Evolutionary conservation across 2,888 invertebrate species (phyloP).

Genomic region (Cinara cedri): DNA sequence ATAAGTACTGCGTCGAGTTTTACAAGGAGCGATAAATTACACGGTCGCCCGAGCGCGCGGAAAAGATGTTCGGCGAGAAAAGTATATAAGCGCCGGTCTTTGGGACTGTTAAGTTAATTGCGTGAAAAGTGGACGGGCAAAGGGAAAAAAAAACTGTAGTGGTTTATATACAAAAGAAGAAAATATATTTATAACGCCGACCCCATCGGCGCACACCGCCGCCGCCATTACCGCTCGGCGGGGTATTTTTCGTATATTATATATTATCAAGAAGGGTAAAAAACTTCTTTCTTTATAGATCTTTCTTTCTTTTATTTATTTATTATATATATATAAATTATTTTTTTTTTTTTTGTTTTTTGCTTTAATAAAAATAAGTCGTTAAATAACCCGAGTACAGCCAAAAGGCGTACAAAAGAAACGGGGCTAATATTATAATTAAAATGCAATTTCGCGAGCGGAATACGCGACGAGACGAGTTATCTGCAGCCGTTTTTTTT

Average conservation of each 20-base stretch:
- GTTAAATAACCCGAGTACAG: conserved; percentile 45
- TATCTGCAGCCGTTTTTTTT: conserved; percentile 16
- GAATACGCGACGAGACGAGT: conserved; percentile 16
- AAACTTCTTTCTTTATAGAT: conserved; percentile 42
- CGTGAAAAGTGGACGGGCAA: conserved; percentile 53
- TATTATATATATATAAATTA: too few relatives aligned
- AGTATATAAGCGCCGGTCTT: conserved; percentile 42
- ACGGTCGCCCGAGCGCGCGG: background rate
- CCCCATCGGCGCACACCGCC: conserved; percentile 4
- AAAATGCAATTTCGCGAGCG: conserved; percentile 50
- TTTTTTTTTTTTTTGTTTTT: conserved; percentile 32
- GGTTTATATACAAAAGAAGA: background rate
- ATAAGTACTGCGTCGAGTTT: conserved; percentile 41
- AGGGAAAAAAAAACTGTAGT: conserved; percentile 22
- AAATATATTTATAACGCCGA: conserved; percentile 24
- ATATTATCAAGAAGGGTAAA: conserved; percentile 44
- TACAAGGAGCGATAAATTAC: conserved; percentile 56
- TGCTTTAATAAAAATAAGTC: conserved; percentile 55
- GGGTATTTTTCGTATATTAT: background rate
- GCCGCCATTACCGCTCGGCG: conserved; percentile 3
- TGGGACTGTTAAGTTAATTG: conserved; percentile 51
- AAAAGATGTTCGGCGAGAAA: conserved; percentile 50
- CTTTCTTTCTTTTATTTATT: background rate
- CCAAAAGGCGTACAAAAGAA: conserved; percentile 56
- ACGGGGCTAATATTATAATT: conserved; percentile 48